Percentiles rank a stretch among this genome's conserved stretches.
These are phyloP conservation scores for Doryteuthis pealeii DNA, from an alignment of 1,140 invertebrate genomes.

Conservation along the genomic window DNA sequence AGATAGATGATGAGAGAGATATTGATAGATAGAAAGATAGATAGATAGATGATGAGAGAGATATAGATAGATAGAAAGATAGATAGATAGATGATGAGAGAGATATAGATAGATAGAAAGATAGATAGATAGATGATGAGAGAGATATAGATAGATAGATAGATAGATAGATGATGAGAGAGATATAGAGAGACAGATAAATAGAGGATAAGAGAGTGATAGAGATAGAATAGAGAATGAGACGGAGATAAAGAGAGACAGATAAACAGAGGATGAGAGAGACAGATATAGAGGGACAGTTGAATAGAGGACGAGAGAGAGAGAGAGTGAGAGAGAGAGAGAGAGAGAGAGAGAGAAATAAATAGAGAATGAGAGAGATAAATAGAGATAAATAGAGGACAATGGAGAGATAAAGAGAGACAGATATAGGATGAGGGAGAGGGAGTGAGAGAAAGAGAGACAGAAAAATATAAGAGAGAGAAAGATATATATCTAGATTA, in stretches of 20 bases:
- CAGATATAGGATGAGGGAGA: slow-evolving; percentile 13
- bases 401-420: neutral
- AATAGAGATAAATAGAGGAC: neutral
- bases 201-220: neutral
- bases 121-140: no score
- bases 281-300: neutral
- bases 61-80: no score
- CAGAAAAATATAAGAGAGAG: slow-evolving; percentile 7
- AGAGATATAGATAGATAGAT: no score
- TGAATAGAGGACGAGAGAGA: neutral
- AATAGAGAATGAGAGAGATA: slow-evolving; percentile 9
- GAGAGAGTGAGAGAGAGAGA: slow-evolving; percentile 13
- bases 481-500: no score
- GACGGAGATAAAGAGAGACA: slow-evolving; percentile 2
- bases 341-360: slow-evolving; percentile 15
- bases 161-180: no score
- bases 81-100: no score
- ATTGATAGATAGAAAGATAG: no score
- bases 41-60: no score
- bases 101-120: no score
- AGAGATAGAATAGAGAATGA: slow-evolving; percentile 7
- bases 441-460: slow-evolving; percentile 11
- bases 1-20: no score
- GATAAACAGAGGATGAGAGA: neutral
- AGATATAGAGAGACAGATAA: no score